These are phyloP conservation scores for Paramuricea clavata DNA, from an alignment of 92 coral and sea anemone genomes.

Conservation along the genomic window DNA sequence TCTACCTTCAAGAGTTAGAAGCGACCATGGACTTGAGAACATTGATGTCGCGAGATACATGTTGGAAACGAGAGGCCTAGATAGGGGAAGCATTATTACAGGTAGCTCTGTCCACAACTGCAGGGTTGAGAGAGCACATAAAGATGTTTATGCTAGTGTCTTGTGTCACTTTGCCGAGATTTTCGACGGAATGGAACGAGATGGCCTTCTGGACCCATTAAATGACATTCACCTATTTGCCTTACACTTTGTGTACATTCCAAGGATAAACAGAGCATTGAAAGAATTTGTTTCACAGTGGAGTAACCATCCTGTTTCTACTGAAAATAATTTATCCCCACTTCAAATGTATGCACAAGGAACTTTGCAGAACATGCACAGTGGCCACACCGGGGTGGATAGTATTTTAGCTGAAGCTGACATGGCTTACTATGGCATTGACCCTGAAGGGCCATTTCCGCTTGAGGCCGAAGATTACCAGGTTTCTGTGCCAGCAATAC, in stretches of 20 bases:
- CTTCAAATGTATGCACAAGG: slow-evolving; percentile 49
- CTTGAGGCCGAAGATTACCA: slow-evolving; percentile 59
- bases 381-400: slow-evolving; percentile 36
- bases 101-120: slow-evolving; percentile 76
- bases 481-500: slow-evolving; percentile 62
- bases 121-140: slow-evolving; percentile 69
- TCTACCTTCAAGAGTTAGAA: slow-evolving; percentile 70
- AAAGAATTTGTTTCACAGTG: slow-evolving; percentile 55
- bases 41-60: slow-evolving; percentile 65
- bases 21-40: slow-evolving; percentile 68
- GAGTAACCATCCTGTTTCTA: slow-evolving; percentile 64
- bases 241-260: slow-evolving; percentile 59
- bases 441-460: slow-evolving; percentile 62
- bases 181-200: slow-evolving; percentile 45
- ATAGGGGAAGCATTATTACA: slow-evolving; percentile 78
- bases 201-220: slow-evolving; percentile 49
- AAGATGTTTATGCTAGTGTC: slow-evolving; percentile 73
- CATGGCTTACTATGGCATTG: slow-evolving; percentile 49
- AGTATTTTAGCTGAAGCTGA: slow-evolving; percentile 3
- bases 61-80: slow-evolving; percentile 53
- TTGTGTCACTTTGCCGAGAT: slow-evolving; percentile 49
- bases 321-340: slow-evolving; percentile 62
- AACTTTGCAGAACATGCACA: slow-evolving; percentile 12
- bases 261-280: slow-evolving; percentile 56
- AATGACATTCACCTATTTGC: slow-evolving; percentile 56